These are phyloP conservation scores for Melanotaenia trifasciata DNA, from an alignment of 2,797 vertebrate genomes.

Conservation along the genomic window DNA sequence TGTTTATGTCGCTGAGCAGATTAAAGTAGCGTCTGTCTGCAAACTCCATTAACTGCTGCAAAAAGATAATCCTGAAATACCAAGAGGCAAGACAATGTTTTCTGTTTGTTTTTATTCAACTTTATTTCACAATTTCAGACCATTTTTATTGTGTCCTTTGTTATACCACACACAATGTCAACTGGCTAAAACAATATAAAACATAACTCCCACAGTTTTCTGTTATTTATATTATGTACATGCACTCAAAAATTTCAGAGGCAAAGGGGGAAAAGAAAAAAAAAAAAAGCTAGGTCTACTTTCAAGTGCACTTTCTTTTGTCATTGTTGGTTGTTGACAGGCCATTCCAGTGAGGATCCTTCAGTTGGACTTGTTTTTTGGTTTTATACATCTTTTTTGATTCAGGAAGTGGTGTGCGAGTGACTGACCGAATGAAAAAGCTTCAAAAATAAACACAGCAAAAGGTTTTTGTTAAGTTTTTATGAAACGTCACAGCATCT, in stretches of 20 bases:
- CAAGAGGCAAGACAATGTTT: background rate
- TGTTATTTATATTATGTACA: slow-evolving; percentile 85
- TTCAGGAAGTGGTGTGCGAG: slow-evolving; percentile 13
- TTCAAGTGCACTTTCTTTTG: slow-evolving; percentile 63
- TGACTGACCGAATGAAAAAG: slow-evolving; percentile 16
- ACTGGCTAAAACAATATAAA: slow-evolving; percentile 86
- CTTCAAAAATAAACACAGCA: slow-evolving; percentile 20
- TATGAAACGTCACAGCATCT: background rate
- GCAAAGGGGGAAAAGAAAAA: slow-evolving; percentile 53
- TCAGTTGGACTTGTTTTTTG: slow-evolving; percentile 23
- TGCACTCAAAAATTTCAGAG: slow-evolving; percentile 67
- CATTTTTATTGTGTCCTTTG: slow-evolving; percentile 76
- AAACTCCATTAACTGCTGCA: too few relatives aligned
- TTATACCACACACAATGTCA: slow-evolving; percentile 80
- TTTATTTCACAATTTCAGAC: slow-evolving; percentile 80
- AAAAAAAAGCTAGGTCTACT: slow-evolving; percentile 49
- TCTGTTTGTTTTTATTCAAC: slow-evolving; percentile 60
- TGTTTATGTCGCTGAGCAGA: too few relatives aligned
- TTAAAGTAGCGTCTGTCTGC: background rate
- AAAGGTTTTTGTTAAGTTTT: slow-evolving; percentile 15
- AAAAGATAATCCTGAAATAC: too few relatives aligned
- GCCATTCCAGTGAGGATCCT: slow-evolving; percentile 63
- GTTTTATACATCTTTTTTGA: slow-evolving; percentile 8
- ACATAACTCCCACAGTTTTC: slow-evolving; percentile 79
- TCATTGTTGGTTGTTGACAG: slow-evolving; percentile 52